phyloP scores from a whole-genome alignment of 2,888 invertebrate genomes.

The Schrankia costaestrigalis region DNA sequence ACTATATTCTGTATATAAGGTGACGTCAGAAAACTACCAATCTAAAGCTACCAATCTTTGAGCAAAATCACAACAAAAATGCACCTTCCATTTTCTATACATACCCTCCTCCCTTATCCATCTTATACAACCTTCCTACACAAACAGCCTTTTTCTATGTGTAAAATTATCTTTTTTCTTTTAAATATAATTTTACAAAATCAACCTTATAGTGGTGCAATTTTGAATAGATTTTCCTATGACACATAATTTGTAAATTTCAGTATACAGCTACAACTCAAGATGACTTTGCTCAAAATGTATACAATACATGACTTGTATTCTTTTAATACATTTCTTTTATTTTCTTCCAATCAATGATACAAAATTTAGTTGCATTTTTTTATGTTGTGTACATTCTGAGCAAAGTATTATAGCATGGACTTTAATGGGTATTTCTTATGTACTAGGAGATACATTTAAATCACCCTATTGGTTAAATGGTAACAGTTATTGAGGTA shows the following conservation, averaged over 20 bases:
- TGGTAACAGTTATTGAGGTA: constrained; percentile 40
- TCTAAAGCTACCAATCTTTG: constrained; percentile 15
- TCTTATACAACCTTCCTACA: constrained; percentile 8
- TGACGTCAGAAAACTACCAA: constrained; percentile 12
- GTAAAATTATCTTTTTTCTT: constrained; percentile 10
- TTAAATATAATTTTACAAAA: constrained; percentile 20
- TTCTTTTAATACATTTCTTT: no score
- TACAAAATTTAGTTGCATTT: background rate
- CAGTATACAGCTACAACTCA: background rate
- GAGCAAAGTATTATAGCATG: constrained; percentile 1
- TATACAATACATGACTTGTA: background rate
- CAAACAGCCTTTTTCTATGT: no score
- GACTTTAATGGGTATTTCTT: constrained; percentile 6
- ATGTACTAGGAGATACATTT: constrained; percentile 21
- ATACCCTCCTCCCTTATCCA: background rate
- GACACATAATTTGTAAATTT: background rate
- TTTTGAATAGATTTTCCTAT: constrained; percentile 25
- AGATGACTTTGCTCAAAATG: constrained; percentile 4
- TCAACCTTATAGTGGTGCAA: constrained; percentile 19
- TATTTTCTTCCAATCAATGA: background rate
- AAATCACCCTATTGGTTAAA: constrained; percentile 12
- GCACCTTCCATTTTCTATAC: constrained; percentile 20
- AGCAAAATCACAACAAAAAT: constrained; percentile 35
- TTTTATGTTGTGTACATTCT: constrained; percentile 5
- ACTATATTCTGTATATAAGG: no score